A percentile compares a stretch with the other conserved stretches of the same genome.
Evolutionary conservation across 2,888 invertebrate species (phyloP).

Genomic region (Nomada ferruginata): DNA sequence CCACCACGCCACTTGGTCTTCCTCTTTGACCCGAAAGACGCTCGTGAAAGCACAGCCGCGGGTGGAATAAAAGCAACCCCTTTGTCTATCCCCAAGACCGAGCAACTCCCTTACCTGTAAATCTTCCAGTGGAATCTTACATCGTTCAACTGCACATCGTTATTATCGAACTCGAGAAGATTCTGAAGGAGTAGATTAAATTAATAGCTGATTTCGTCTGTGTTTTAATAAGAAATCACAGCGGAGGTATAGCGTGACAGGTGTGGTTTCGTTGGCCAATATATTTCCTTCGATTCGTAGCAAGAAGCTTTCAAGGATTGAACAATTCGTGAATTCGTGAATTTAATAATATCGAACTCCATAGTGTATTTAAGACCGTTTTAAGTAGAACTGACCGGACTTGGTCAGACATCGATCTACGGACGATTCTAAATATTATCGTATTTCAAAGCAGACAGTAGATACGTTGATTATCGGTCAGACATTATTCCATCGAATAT

Average conservation of each 20-base stretch:
- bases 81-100: slow-evolving; percentile 41
- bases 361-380: too few species aligned
- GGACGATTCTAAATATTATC: background rate
- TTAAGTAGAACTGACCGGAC: background rate
- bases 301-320: too few species aligned
- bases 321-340: too few species aligned
- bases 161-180: slow-evolving; percentile 62
- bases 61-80: slow-evolving; percentile 64
- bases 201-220: background rate
- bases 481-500: background rate
- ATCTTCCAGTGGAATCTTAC: slow-evolving; percentile 54
- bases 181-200: background rate
- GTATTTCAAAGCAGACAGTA: background rate
- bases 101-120: slow-evolving; percentile 43
- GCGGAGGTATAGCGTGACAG: background rate
- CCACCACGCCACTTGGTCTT: slow-evolving; percentile 24
- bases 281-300: too few species aligned
- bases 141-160: slow-evolving; percentile 63
- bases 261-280: background rate
- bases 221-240: slow-evolving; percentile 10
- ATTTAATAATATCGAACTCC: too few species aligned
- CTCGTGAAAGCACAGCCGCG: slow-evolving; percentile 49
- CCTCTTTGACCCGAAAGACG: slow-evolving; percentile 46
- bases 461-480: background rate
- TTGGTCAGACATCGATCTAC: background rate